Conservation (phyloP, 2,797 vertebrate species). For the Parotocinclus haroldoi region DNA sequence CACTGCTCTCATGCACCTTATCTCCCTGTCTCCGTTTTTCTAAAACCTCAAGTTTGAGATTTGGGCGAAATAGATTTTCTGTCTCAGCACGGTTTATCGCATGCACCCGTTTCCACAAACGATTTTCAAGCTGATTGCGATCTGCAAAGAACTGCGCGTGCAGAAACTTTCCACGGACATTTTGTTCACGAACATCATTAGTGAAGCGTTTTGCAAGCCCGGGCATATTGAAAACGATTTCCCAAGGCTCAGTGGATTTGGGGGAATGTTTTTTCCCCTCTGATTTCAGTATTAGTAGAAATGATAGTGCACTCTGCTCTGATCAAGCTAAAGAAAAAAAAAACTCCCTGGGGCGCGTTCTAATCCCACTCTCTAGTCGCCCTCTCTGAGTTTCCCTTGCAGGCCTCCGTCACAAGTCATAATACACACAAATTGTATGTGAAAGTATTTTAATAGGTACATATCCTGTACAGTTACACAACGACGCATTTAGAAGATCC, state of each 20-base stretch:
- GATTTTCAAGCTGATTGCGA: no score
- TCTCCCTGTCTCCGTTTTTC: neutral
- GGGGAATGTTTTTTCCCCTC: conserved; percentile 29
- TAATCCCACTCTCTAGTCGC: no score
- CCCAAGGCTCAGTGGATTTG: conserved; percentile 9
- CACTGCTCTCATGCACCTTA: neutral
- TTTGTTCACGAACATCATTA: conserved; percentile 5
- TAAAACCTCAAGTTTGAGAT: no score
- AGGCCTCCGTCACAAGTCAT: no score
- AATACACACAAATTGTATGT: no score
- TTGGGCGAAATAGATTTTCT: no score
- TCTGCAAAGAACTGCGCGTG: no score
- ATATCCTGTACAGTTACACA: no score
- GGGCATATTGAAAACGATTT: neutral
- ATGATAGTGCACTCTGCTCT: neutral
- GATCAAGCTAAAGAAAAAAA: conserved; percentile 21
- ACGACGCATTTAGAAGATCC: no score
- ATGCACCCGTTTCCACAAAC: neutral
- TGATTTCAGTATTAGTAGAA: conserved; percentile 21
- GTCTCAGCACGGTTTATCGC: neutral
- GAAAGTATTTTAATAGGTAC: no score
- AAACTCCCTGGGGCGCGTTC: conserved; percentile 14
- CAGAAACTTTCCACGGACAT: no score
- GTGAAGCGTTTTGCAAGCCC: neutral
- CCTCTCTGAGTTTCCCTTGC: neutral